Evolutionary conservation across 2,797 vertebrate species (phyloP), one percentile per base, ranked within the genome.

Genomic region (Bradypodion pumilum): DNA sequence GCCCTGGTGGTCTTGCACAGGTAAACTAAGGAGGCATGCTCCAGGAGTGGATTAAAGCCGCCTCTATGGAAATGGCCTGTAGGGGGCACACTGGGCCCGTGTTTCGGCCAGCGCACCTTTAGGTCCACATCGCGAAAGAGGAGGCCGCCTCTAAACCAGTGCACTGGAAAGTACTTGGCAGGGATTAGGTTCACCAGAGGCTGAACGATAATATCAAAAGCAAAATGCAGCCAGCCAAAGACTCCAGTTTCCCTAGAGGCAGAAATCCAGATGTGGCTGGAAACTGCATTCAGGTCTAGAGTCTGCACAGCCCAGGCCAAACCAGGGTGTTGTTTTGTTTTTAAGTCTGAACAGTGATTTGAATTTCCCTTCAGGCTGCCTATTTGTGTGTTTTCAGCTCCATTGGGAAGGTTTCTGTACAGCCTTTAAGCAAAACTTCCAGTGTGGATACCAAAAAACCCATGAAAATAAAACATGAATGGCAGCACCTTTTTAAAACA

Each of bases 1-100:
- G 35, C 32, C 2, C n/a, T n/a, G 27, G 10, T n/a, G 9, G 3
- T 16, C 1, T 4, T 15, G 2, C 1, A 16, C 59, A 59, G 60
- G 62, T 72, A 9, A 69, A 7, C 13, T 23, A 32, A 52, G n/a
- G n/a, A 68, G 60, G 59, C 27, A 46, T 13, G 32, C n/a, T 40
- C n/a, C 25, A 13, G 2, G 16, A 19, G 7, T 37, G 52, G 16
- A 2, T 40, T n/a, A 35, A 29, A 69, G n/a, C 25, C 7, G 63
- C 73, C 21, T 70, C 13, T 0, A 0, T 1, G 23, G 1, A 4
- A 4, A 2, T 74, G 81, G 88, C 93, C 94, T 94, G 92, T 86
- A 94, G 92, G 89, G 92, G 93, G 94, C 92, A 87, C 27, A 81
- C 77, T 85, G 76, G 68, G 16, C 60, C 86, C 37, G 16, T 7